phyloP scores from a whole-genome alignment of 2,888 invertebrate genomes.

The Caenorhabditis sp. region DNA sequence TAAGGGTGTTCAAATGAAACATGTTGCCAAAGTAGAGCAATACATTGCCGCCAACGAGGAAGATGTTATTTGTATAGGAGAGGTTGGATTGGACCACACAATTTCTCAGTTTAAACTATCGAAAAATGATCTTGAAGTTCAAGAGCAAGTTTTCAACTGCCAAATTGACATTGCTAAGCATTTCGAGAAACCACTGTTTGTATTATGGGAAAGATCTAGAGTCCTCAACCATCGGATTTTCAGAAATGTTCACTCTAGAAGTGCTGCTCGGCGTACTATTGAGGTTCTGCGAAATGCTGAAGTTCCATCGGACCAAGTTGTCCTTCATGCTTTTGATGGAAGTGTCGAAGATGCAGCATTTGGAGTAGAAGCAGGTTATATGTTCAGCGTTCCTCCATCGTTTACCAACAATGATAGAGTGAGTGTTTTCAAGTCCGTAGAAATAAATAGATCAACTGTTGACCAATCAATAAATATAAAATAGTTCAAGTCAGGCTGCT shows the following conservation, averaged over 20 bases:
- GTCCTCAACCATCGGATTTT: slow-evolving; percentile 20
- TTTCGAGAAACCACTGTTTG: slow-evolving; percentile 76
- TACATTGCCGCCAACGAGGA: slow-evolving; percentile 81
- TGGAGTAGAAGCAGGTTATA: slow-evolving; percentile 84
- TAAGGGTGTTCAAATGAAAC: slow-evolving; percentile 73
- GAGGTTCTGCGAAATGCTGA: slow-evolving; percentile 82
- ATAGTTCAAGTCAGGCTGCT: too few species aligned
- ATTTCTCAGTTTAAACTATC: slow-evolving; percentile 82
- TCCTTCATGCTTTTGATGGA: slow-evolving; percentile 85
- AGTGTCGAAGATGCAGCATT: slow-evolving; percentile 83
- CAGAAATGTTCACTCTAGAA: slow-evolving; percentile 85
- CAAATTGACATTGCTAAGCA: slow-evolving; percentile 82
- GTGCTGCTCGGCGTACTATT: slow-evolving; percentile 84
- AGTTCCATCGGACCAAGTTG: slow-evolving; percentile 78
- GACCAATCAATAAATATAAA: too few species aligned
- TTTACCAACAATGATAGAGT: slow-evolving; percentile 67
- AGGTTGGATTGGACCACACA: slow-evolving; percentile 85
- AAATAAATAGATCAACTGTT: too few species aligned
- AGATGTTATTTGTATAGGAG: slow-evolving; percentile 83
- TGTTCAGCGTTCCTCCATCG: slow-evolving; percentile 84
- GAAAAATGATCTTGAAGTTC: slow-evolving; percentile 83
- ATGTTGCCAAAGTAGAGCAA: slow-evolving; percentile 82
- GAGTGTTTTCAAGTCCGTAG: neutral
- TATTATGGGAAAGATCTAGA: neutral
- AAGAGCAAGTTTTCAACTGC: slow-evolving; percentile 83